Percentiles rank a stretch among this genome's conserved stretches.
These are phyloP conservation scores for Hoplostethus mediterraneus DNA, from an alignment of 2,797 vertebrate species.

Conservation along the genomic window DNA sequence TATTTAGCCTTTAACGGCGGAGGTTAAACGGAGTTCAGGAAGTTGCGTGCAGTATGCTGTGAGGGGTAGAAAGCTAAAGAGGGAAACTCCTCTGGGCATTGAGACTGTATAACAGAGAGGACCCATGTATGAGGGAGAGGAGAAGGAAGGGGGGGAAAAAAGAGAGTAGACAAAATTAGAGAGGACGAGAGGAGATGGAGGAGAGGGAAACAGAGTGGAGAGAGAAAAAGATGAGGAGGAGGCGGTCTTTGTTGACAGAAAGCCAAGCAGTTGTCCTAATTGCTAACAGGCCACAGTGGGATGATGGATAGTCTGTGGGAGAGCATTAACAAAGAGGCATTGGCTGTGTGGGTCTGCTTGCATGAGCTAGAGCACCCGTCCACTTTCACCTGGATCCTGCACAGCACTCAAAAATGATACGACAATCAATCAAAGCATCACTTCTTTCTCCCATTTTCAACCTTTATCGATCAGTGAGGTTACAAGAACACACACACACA, in stretches of 20 bases:
- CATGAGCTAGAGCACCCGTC: constrained; percentile 19
- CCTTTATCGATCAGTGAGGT: constrained; percentile 1
- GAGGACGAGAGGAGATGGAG: constrained; percentile 37
- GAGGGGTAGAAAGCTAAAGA: constrained; percentile 48
- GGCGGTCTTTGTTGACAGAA: constrained; percentile 49
- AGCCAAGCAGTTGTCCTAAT: constrained; percentile 70
- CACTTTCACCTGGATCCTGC: not conserved
- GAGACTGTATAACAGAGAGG: constrained; percentile 34
- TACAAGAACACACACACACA: not conserved
- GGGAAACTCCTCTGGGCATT: constrained; percentile 43
- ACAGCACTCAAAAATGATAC: no score
- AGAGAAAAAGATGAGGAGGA: constrained; percentile 45
- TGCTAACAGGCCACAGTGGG: constrained; percentile 55
- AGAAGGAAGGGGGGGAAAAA: constrained; percentile 18
- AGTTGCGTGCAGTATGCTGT: constrained; percentile 46
- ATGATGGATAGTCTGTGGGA: constrained; percentile 70
- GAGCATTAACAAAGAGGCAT: constrained; percentile 57
- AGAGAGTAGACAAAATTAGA: constrained; percentile 36
- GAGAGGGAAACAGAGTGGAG: constrained; percentile 23
- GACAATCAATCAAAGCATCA: not conserved
- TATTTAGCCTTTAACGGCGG: constrained; percentile 63
- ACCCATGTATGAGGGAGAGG: constrained; percentile 37
- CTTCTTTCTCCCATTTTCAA: not conserved
- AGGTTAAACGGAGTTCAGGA: constrained; percentile 73
- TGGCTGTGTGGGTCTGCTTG: constrained; percentile 41